Evolutionary conservation across 2,113 vertebrate species (phyloP).

Genomic region (Chaetorhynchus papuensis): DNA sequence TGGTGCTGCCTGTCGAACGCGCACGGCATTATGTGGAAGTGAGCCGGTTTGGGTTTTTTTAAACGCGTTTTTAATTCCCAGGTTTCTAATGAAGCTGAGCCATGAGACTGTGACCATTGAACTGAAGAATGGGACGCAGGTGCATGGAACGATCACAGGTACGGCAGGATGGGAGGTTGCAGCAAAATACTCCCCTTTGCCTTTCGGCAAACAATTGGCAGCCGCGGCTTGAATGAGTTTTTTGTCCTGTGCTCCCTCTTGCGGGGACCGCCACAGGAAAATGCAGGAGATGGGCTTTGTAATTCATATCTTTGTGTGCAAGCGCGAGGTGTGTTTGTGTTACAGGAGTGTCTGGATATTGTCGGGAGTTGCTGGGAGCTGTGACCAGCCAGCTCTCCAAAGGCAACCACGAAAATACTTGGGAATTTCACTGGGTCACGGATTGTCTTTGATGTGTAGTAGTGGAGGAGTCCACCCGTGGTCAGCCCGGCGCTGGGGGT

Average conservation of each 20-base stretch:
- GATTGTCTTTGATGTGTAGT: accelerated
- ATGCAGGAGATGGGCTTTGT: neutral
- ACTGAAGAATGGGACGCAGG: constrained; percentile 97
- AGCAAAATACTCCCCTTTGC: accelerated
- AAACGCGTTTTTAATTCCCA: constrained; percentile 17
- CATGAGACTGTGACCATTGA: constrained; percentile 99
- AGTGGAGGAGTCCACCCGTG: neutral
- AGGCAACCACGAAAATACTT: neutral
- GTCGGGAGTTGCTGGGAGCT: neutral
- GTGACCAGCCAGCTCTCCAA: neutral
- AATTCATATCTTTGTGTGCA: accelerated
- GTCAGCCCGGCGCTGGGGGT: no score
- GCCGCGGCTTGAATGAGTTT: neutral
- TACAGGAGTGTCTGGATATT: accelerated
- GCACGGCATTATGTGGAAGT: neutral
- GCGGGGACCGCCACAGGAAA: neutral
- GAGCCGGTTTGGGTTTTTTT: neutral
- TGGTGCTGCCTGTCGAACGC: accelerated
- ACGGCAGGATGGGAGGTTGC: neutral
- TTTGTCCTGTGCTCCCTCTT: neutral
- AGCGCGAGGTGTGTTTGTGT: neutral
- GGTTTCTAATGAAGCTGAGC: constrained; percentile 99
- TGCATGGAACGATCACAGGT: constrained; percentile 98
- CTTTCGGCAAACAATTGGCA: neutral
- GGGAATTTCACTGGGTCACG: neutral